Percentiles rank a stretch among this genome's conserved stretches.
These are phyloP conservation scores for Pediacus dermestoides DNA, from an alignment of 2,888 invertebrate species.

Conservation along the genomic window DNA sequence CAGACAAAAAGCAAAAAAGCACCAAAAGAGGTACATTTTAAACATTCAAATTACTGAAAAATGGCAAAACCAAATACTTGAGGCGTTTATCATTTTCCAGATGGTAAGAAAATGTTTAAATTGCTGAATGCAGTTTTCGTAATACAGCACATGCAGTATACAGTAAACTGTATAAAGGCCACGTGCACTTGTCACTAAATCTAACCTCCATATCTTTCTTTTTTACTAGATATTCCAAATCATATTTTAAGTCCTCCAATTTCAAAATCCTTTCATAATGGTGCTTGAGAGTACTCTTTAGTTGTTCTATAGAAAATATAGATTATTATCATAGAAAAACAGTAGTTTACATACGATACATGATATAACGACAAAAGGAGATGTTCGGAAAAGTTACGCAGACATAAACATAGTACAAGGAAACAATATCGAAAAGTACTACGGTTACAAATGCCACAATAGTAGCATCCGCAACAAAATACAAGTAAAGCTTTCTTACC, in stretches of 20 bases:
- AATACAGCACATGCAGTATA: constrained; percentile 14
- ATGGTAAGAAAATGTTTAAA: too few relatives aligned
- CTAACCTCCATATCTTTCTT: constrained; percentile 98
- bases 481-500: constrained; percentile 62
- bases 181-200: constrained; percentile 28
- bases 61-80: too few relatives aligned
- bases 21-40: too few relatives aligned
- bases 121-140: constrained; percentile 11
- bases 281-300: constrained; percentile 74
- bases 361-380: too few relatives aligned
- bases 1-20: constrained; percentile 10
- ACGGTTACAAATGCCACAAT: too few relatives aligned
- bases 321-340: constrained; percentile 13
- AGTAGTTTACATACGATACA: too few relatives aligned
- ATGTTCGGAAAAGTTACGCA: too few relatives aligned
- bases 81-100: too few relatives aligned
- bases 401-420: too few relatives aligned
- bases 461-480: too few relatives aligned
- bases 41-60: too few relatives aligned
- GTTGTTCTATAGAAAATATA: constrained; percentile 57
- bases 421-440: too few relatives aligned
- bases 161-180: constrained; percentile 6
- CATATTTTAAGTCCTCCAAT: constrained; percentile 95
- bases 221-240: constrained; percentile 97
- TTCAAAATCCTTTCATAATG: constrained; percentile 84